Conservation (phyloP, 2,113 vertebrate species). For the Anoura caudifer region DNA sequence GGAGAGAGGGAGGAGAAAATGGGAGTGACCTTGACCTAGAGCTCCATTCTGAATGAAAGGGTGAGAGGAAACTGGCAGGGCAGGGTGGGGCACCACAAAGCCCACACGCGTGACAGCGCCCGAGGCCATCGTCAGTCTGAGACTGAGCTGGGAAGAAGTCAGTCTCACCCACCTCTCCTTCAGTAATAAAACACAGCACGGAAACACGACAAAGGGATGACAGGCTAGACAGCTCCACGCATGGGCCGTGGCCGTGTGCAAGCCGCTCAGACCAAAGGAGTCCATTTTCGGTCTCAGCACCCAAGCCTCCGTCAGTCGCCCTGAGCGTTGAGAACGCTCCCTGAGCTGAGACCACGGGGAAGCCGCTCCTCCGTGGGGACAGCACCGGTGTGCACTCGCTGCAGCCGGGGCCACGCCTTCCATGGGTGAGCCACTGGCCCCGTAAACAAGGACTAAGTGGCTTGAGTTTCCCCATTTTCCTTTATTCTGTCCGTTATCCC, state of each 20-base stretch:
- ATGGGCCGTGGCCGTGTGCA: not conserved
- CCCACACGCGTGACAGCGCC: not conserved
- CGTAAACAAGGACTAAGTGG: not conserved
- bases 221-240: not conserved
- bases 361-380: too few relatives aligned
- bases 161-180: not conserved
- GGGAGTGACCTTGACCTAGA: not conserved
- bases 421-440: not conserved
- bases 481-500: not conserved
- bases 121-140: not conserved
- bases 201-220: not conserved
- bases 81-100: not conserved
- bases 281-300: not conserved
- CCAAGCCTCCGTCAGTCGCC: not conserved
- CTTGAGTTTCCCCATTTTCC: not conserved
- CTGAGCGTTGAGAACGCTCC: not conserved
- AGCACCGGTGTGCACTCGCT: accelerated
- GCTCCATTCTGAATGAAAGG: not conserved
- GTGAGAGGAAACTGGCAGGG: not conserved
- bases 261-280: not conserved
- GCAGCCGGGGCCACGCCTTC: not conserved
- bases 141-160: not conserved
- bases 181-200: not conserved
- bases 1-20: too few relatives aligned
- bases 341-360: not conserved